phyloP scores from a whole-genome alignment of 2,113 vertebrate species.

The Oncorhynchus nerka region DNA sequence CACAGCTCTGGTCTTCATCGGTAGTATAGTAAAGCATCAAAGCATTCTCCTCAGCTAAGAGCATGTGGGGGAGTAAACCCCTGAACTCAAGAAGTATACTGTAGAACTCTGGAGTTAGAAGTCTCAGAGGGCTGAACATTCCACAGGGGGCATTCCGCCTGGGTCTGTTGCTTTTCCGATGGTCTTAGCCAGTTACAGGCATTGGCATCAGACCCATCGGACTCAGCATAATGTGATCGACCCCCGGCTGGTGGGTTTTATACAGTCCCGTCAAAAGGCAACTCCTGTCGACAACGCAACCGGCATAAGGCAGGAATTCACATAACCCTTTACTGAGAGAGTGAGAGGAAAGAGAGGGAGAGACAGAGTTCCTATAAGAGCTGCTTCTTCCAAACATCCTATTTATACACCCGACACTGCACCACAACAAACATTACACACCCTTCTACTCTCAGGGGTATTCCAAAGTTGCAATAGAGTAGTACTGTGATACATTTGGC shows the following conservation, averaged over 20 bases:
- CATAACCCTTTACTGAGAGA: conserved; percentile 30
- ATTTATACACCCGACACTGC: conserved; percentile 68
- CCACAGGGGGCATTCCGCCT: conserved; percentile 30
- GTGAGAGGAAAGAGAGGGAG: conserved; percentile 4
- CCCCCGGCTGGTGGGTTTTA: conserved; percentile 49
- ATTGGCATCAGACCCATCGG: conserved; percentile 59
- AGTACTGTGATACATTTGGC: not conserved
- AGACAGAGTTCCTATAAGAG: conserved; percentile 2
- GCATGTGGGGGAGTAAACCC: not conserved
- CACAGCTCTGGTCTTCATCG: too few relatives aligned
- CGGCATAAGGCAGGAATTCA: conserved; percentile 39
- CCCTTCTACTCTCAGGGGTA: conserved; percentile 61
- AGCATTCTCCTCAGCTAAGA: too few relatives aligned
- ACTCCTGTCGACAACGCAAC: conserved; percentile 20
- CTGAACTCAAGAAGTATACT: too few relatives aligned
- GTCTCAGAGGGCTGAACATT: not conserved
- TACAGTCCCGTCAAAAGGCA: conserved; percentile 62
- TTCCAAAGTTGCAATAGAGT: conserved; percentile 38
- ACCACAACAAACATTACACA: conserved; percentile 67
- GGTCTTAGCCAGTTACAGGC: conserved; percentile 30
- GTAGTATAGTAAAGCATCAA: too few relatives aligned
- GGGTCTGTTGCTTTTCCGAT: conserved; percentile 36
- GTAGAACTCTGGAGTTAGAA: not conserved
- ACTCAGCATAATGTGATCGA: conserved; percentile 62
- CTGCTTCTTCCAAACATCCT: conserved; percentile 61